phyloP scores from a whole-genome alignment of 2,797 vertebrate species.

The Darevskia mixta region DNA sequence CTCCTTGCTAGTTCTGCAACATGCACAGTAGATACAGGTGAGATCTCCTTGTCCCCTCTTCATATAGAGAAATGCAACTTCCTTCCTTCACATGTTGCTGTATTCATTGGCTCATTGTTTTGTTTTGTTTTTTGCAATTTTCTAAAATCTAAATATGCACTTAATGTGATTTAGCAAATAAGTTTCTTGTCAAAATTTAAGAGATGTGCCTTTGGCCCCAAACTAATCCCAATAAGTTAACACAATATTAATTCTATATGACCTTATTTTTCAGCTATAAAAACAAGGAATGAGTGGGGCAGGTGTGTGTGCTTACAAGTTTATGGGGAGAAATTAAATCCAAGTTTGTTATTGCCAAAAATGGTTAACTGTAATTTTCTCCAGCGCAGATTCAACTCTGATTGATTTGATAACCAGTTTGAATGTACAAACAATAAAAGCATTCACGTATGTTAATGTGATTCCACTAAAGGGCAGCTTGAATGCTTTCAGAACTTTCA shows the following conservation, averaged over 20 bases:
- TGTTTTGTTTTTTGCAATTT: too few relatives aligned
- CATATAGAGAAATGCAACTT: neutral
- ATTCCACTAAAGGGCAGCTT: constrained; percentile 44
- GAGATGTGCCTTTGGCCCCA: neutral
- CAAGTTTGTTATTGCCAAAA: constrained; percentile 37
- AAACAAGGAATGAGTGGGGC: neutral
- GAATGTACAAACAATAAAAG: constrained; percentile 57
- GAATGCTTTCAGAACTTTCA: constrained; percentile 52
- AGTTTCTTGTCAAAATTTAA: neutral
- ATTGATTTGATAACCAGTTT: constrained; percentile 53
- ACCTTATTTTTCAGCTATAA: neutral
- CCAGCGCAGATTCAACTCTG: constrained; percentile 41
- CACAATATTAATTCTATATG: neutral
- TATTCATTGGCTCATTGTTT: neutral
- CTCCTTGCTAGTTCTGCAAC: neutral
- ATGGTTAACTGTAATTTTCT: constrained; percentile 39
- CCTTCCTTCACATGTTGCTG: neutral
- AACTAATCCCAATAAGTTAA: neutral
- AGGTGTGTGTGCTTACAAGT: neutral
- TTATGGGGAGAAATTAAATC: constrained; percentile 8
- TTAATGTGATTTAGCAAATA: neutral
- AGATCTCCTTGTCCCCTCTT: neutral
- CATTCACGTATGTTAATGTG: constrained; percentile 39
- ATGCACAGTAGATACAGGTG: neutral
- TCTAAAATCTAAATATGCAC: neutral